Evolutionary conservation across 2,888 invertebrate species (phyloP).

Genomic region (Megaustenia siamemsis): DNA sequence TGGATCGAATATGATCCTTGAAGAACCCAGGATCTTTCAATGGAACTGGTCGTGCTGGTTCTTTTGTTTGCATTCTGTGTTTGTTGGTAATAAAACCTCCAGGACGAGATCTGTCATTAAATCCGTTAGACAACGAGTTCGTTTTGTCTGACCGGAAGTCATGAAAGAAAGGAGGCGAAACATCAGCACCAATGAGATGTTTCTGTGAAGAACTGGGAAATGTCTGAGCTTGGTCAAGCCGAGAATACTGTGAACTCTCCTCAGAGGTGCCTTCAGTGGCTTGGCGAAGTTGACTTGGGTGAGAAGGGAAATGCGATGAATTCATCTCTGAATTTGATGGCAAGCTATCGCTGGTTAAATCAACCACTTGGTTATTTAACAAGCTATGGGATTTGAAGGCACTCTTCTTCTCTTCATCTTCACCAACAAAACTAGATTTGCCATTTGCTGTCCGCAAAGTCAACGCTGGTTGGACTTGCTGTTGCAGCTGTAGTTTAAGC

Average conservation of each 20-base stretch:
- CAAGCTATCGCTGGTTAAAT: slow-evolving; percentile 1
- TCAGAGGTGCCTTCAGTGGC: neutral
- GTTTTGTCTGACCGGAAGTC: slow-evolving; percentile 13
- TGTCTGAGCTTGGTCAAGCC: neutral
- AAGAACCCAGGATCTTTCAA: slow-evolving; percentile 29
- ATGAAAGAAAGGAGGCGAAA: neutral
- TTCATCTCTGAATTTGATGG: neutral
- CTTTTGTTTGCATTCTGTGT: slow-evolving; percentile 15
- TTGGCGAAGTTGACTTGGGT: slow-evolving; percentile 1
- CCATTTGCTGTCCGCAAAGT: slow-evolving; percentile 4
- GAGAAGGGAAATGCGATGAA: neutral
- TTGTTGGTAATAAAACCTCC: slow-evolving; percentile 42
- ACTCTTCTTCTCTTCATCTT: slow-evolving; percentile 33
- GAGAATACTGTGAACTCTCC: slow-evolving; percentile 2
- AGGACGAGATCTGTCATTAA: slow-evolving; percentile 45
- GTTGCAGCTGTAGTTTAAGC: neutral
- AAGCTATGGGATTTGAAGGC: slow-evolving; percentile 22
- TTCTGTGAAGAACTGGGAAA: neutral
- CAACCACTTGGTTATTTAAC: slow-evolving; percentile 7
- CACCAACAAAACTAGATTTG: neutral
- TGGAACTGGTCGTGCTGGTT: slow-evolving; percentile 4
- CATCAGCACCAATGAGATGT: neutral
- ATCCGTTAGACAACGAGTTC: slow-evolving; percentile 4
- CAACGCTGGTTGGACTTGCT: neutral
- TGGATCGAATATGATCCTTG: slow-evolving; percentile 35